These are phyloP conservation scores for Sebastes taczanowskii DNA, from an alignment of 2,797 vertebrate genomes.

Conservation along the genomic window DNA sequence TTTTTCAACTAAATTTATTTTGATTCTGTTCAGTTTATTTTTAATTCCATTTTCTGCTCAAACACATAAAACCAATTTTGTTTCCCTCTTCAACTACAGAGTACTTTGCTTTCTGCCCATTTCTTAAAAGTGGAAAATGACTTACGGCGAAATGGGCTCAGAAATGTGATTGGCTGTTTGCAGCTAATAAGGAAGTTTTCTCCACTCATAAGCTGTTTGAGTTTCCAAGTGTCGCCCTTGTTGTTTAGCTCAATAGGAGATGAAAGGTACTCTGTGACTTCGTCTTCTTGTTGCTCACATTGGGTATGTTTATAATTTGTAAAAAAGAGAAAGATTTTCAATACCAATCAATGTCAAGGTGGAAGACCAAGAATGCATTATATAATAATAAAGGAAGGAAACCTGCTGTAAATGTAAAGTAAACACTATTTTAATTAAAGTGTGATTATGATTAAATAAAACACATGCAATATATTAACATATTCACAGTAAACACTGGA, in stretches of 20 bases:
- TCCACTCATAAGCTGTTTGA: background rate
- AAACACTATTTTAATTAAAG: no score
- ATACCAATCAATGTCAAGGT: background rate
- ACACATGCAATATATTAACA: background rate
- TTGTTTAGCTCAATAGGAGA: background rate
- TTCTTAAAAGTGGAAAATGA: background rate
- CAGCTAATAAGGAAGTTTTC: background rate
- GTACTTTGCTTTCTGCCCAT: background rate
- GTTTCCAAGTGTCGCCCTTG: background rate
- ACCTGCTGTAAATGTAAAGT: background rate
- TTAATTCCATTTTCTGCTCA: background rate
- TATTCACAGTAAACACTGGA: background rate
- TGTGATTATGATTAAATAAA: background rate
- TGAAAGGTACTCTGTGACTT: background rate
- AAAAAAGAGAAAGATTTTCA: background rate
- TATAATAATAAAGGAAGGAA: background rate
- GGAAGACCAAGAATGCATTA: background rate
- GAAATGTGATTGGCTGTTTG: background rate
- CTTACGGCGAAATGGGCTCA: background rate
- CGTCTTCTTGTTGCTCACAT: background rate
- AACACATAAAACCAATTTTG: conserved; percentile 5
- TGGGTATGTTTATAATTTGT: background rate
- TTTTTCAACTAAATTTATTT: background rate
- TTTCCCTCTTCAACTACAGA: background rate
- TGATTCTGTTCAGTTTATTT: background rate